Conservation (phyloP, 2,888 invertebrate species). For the Drosophila gaucha region DNA sequence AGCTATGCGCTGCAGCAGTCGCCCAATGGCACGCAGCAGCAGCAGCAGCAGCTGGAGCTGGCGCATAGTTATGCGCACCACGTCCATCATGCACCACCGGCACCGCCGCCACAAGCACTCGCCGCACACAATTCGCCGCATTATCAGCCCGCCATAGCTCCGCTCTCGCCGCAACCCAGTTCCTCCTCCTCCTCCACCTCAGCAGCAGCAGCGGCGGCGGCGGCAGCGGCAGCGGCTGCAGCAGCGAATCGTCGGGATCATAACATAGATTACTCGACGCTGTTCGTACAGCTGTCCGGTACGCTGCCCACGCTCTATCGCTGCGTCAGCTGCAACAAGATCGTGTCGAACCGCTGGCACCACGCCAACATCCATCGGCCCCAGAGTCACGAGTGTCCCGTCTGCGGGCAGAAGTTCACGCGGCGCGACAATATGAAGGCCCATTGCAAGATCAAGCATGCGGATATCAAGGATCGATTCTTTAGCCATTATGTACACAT, state of each 20-base stretch:
- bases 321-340: slow-evolving; percentile 87
- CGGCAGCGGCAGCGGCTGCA: slow-evolving; percentile 73
- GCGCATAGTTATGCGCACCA: slow-evolving; percentile 52
- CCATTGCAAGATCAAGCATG: slow-evolving; percentile 87
- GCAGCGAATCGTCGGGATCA: slow-evolving; percentile 84
- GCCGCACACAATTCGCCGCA: slow-evolving; percentile 59
- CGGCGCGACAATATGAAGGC: slow-evolving; percentile 88
- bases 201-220: slow-evolving; percentile 64
- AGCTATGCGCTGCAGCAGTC: slow-evolving; percentile 58
- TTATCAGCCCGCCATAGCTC: slow-evolving; percentile 52
- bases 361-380: slow-evolving; percentile 87
- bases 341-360: slow-evolving; percentile 88
- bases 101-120: slow-evolving; percentile 32
- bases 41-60: slow-evolving; percentile 63
- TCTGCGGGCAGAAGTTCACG: slow-evolving; percentile 87
- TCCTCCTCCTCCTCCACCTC: slow-evolving; percentile 43
- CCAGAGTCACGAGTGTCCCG: slow-evolving; percentile 87
- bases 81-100: slow-evolving; percentile 24
- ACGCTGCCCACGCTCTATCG: slow-evolving; percentile 86
- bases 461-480: slow-evolving; percentile 85
- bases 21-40: slow-evolving; percentile 42
- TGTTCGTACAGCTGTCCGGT: slow-evolving; percentile 84
- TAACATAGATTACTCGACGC: slow-evolving; percentile 85
- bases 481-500: slow-evolving; percentile 85
- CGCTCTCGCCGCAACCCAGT: slow-evolving; percentile 54